Evolutionary conservation across 2,888 invertebrate species (phyloP), one percentile per base, ranked within the genome.

Genomic region (Lacanobia oleracea): DNA sequence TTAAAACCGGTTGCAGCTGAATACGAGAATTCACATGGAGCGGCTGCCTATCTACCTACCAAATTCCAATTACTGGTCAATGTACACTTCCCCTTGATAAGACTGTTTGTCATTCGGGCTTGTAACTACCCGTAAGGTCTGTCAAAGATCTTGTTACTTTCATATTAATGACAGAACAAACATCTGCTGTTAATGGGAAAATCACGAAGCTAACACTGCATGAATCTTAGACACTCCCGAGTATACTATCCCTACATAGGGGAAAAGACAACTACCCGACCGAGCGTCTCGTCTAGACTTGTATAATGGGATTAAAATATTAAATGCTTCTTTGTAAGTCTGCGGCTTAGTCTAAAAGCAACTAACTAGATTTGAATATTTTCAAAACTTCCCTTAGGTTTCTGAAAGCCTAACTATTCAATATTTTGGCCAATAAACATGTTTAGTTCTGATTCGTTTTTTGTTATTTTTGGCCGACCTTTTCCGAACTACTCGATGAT

Each of bases 281-380:
- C 64, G 5, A 18, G 21, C 3, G 37, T 27, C 51, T 21, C 14
- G 72, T 72, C 64, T 79, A 72, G 64, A 72, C 72, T n/a, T n/a
- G n/a, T n/a, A 5, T 72, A 51, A 75, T 45, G 6, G 9, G 40
- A 70, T 63, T 63, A 33, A 33, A 33, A 33, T 33, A 33, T 33
- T 33, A 61, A 62, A 5, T 12, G 27, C 21, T 45, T 27, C 33
- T 51, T 76, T 67, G 45, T 48, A 51, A 27, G 76, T 76, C 60
- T 67, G 48, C 51, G 12, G 59, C 59, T 67, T 65, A 40, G 21
- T 48, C 40, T 27, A 48, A 73, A 56, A 43, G 40, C 14, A 50
- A 57, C 40, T 23, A 9, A 14, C 14, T 23, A 3, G 16, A 37
- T 14, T 40, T 0, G 18, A 57, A 23, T 68, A 4, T 51, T 16